Conservation (phyloP, 64 coral and sea anemone genomes). For the Montipora efflorescens region DNA sequence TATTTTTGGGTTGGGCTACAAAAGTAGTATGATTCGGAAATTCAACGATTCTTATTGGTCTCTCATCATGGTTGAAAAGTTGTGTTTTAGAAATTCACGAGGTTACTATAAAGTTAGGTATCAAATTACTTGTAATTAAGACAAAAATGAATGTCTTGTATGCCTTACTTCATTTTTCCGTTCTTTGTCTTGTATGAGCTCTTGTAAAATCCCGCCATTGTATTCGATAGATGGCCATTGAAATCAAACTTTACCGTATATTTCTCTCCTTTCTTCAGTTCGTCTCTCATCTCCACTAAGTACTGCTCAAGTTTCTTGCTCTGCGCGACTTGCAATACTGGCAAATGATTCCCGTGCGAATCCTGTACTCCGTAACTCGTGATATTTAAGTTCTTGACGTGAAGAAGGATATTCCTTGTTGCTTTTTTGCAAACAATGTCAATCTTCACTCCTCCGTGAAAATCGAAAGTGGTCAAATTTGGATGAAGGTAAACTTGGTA, state of each 20-base stretch:
- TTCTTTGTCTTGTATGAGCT: conserved; percentile 94
- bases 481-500: conserved; percentile 85
- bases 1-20: too few relatives aligned
- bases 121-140: background rate
- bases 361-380: conserved; percentile 69
- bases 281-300: conserved; percentile 66
- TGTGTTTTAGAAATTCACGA: too few relatives aligned
- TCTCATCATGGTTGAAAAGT: too few relatives aligned
- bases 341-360: conserved; percentile 53
- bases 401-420: conserved; percentile 77
- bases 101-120: too few relatives aligned
- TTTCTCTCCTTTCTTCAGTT: conserved; percentile 62
- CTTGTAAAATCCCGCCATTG: conserved; percentile 97
- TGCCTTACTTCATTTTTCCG: conserved; percentile 75
- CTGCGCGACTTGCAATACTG: conserved; percentile 55
- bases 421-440: conserved; percentile 58
- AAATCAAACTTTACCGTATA: conserved; percentile 86
- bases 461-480: conserved; percentile 78
- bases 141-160: background rate
- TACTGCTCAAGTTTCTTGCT: conserved; percentile 92
- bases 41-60: too few relatives aligned
- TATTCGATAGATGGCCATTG: conserved; percentile 78
- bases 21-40: too few relatives aligned
- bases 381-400: conserved; percentile 78
- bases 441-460: conserved; percentile 67